These are phyloP conservation scores for Andrena dorsata DNA, from an alignment of 2,888 invertebrate genomes.

Conservation along the genomic window DNA sequence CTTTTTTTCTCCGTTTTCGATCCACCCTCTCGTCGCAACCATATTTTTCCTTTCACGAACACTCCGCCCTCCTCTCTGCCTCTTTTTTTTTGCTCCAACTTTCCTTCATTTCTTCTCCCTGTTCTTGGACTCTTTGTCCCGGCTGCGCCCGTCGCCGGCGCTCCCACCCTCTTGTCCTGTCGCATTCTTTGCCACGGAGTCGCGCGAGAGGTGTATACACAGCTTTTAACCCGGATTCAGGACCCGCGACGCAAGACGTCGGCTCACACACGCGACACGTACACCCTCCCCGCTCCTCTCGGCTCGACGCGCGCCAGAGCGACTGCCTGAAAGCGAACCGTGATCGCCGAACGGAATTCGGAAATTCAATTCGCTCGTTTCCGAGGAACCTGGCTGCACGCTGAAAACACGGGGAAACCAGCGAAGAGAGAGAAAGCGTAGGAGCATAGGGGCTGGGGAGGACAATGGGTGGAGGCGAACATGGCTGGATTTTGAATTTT, in stretches of 20 bases:
- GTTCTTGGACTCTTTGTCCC: conserved; percentile 38
- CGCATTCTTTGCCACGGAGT: conserved; percentile 1
- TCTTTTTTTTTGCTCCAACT: conserved; percentile 5
- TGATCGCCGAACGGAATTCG: conserved; percentile 8
- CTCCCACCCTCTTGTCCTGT: background rate
- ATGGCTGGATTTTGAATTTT: conserved; percentile 57
- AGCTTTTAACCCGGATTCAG: conserved; percentile 75
- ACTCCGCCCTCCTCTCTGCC: background rate
- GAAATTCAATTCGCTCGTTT: conserved; percentile 7
- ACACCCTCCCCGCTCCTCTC: background rate
- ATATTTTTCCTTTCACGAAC: conserved; percentile 9
- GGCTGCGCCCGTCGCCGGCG: too few species aligned
- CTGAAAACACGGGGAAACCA: too few species aligned
- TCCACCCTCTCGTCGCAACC: conserved; percentile 16
- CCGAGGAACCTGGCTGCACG: background rate
- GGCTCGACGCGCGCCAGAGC: background rate
- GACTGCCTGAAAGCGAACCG: background rate
- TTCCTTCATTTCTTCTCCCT: background rate
- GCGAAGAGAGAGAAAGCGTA: background rate
- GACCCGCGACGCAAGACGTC: conserved; percentile 51
- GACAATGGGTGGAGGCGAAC: conserved; percentile 25
- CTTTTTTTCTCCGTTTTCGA: conserved; percentile 14
- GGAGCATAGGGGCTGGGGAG: background rate
- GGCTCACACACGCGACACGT: conserved; percentile 43
- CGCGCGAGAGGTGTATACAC: conserved; percentile 62